Evolutionary conservation across 1,140 invertebrate species (phyloP).

Genomic region (Dryas iulia): DNA sequence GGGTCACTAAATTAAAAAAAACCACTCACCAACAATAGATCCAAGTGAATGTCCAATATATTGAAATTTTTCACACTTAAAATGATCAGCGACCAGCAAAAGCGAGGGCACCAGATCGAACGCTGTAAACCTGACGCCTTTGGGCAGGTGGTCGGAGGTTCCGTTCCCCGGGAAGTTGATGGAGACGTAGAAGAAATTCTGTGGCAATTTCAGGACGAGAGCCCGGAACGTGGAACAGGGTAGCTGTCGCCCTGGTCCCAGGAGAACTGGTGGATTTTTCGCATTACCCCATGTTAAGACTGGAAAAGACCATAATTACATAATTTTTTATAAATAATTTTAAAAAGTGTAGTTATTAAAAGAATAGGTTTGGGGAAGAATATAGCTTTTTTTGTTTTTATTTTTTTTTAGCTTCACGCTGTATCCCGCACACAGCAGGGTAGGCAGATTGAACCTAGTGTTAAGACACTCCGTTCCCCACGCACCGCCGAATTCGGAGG

Average conservation of each 20-base stretch:
- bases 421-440: too few relatives aligned
- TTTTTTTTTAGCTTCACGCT: too few relatives aligned
- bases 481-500: too few relatives aligned
- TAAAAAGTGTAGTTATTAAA: too few relatives aligned
- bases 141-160: not conserved
- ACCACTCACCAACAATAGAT: slow-evolving; percentile 42
- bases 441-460: too few relatives aligned
- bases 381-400: too few relatives aligned
- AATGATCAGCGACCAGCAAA: slow-evolving; percentile 14
- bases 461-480: too few relatives aligned
- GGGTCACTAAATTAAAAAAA: too few relatives aligned
- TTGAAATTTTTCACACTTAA: slow-evolving; percentile 46
- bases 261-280: slow-evolving; percentile 39
- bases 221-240: slow-evolving; percentile 29
- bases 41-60: slow-evolving; percentile 43
- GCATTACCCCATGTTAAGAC: slow-evolving; percentile 54
- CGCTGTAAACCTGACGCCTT: not conserved
- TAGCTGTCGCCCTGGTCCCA: slow-evolving; percentile 48
- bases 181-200: slow-evolving; percentile 47
- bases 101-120: not conserved
- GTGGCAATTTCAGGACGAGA: slow-evolving; percentile 29
- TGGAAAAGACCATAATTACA: slow-evolving; percentile 13
- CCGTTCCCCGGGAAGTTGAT: slow-evolving; percentile 56
- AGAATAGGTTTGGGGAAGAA: too few relatives aligned
- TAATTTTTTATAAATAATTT: too few relatives aligned